phyloP scores from a whole-genome alignment of 2,888 invertebrate species.

The Dasypolia templi region DNA sequence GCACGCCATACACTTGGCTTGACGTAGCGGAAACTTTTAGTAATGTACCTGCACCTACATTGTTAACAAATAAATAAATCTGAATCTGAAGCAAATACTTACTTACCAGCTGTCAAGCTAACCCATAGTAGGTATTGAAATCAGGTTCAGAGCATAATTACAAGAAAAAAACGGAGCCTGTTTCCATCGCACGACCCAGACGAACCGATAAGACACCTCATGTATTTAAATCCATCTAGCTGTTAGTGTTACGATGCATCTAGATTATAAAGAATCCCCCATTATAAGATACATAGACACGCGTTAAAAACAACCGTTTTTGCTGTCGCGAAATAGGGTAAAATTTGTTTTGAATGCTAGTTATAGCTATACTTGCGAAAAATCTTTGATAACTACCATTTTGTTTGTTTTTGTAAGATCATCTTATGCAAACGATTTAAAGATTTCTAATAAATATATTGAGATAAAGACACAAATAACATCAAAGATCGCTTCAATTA shows the following conservation, averaged over 20 bases:
- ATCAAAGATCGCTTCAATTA: constrained; percentile 17
- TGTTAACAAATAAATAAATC: too few relatives aligned
- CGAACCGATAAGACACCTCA: neutral
- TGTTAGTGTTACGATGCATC: neutral
- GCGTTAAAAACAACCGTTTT: neutral
- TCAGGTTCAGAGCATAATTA: too few relatives aligned
- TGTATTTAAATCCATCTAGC: neutral
- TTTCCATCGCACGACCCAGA: neutral
- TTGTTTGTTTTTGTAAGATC: neutral
- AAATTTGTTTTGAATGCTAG: neutral
- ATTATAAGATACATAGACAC: too few relatives aligned
- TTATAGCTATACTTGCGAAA: neutral
- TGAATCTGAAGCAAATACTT: neutral
- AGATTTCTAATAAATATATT: neutral
- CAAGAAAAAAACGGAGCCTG: too few relatives aligned
- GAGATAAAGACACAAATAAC: neutral
- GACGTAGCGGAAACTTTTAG: too few relatives aligned
- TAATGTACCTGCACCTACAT: too few relatives aligned
- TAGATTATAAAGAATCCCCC: neutral
- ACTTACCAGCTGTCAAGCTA: neutral
- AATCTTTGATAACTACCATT: neutral
- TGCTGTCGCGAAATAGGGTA: neutral
- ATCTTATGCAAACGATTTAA: neutral
- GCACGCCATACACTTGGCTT: neutral
- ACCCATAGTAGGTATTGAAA: too few relatives aligned